Base-by-base conservation (phyloP, 1,140 invertebrate genomes). In the Dryas iulia region DNA sequence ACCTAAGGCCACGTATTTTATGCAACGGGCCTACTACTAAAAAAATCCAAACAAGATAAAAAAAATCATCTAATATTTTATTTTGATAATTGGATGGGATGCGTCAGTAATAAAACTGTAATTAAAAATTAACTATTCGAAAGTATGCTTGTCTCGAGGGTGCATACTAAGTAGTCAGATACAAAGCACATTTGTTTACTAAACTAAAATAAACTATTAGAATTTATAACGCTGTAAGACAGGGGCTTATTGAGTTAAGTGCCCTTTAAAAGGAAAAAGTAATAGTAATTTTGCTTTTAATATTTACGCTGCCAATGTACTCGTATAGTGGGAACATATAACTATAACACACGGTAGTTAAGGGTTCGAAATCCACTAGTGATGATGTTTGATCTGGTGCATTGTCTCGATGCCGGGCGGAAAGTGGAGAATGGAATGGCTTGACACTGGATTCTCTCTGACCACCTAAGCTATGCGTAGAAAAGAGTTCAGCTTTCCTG, bases 61-160 rank as follows among this genome's bases (percentile, higher is more conserved):
- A 47, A 47, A 47, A 23, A 21, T 12, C 1, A 52, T 18, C 26
- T 73, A 76, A 73, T 74, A 69, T 71, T 72, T 68, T 69, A 73
- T 85, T 84, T 81, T 59, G 66, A 76, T 89, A 91, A 89, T 89
- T 87, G 82, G 84, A 84, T 84, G 79, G 86, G 86, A 86, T 79
- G 85, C 73, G 76, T 78, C 68, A 77, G 83, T 91, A 87, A 87
- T 91, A 89, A 89, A 89, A 89, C 76, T 83, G 86, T 91, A 89
- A 91, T 91, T 91, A 91, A 91, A 91, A 87, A 88, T 91, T 87
- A 85, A 91, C 83, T 84, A 87, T 88, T 81, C 85, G 76, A 86
- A 87, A 82, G 79, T 77, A 82, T 71, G 69, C 73, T 74, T 78
- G 73, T 74, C 73, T 81, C 76, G 62, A 81, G 88, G 88, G 88